A percentile compares a stretch with the other conserved stretches of the same genome.
These are phyloP conservation scores for Lasioglossum leucozonium DNA, from an alignment of 2,888 invertebrate species.

Conservation along the genomic window DNA sequence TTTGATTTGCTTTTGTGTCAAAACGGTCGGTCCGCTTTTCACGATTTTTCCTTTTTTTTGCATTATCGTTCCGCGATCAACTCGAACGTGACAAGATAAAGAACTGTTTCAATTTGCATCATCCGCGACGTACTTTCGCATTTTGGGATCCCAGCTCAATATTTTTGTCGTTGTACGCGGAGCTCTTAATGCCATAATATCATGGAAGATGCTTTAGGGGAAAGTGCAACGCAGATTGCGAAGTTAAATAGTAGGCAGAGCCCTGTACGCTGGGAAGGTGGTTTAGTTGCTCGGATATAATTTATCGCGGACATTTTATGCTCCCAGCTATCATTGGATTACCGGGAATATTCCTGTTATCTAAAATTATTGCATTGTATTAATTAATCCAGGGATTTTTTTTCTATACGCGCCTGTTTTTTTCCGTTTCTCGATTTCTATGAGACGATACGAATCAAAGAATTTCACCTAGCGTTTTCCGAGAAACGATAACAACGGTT, in stretches of 20 bases:
- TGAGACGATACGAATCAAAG: no score
- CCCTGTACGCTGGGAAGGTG: slow-evolving; percentile 18
- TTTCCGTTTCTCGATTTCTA: no score
- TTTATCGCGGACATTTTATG: slow-evolving; percentile 24
- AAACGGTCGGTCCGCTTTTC: background rate
- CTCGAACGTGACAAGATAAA: background rate
- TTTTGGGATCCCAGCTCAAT: slow-evolving; percentile 1
- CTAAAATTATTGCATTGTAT: background rate
- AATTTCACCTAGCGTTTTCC: no score
- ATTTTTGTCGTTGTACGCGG: slow-evolving; percentile 32
- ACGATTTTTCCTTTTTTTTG: background rate
- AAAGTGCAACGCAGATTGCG: slow-evolving; percentile 12
- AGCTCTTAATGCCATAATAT: slow-evolving; percentile 41
- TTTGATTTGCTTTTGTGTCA: background rate
- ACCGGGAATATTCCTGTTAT: slow-evolving; percentile 35
- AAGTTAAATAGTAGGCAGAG: slow-evolving; percentile 29
- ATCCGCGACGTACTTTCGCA: slow-evolving; percentile 25
- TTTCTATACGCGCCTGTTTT: no score
- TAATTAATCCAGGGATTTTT: background rate
- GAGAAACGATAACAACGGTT: background rate
- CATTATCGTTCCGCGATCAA: background rate
- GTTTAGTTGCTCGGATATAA: slow-evolving; percentile 30
- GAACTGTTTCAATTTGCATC: background rate
- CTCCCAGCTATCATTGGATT: slow-evolving; percentile 34
- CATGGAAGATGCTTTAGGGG: slow-evolving; percentile 14